Conservation (phyloP, 2,113 vertebrate genomes). For the Promerops cafer region DNA sequence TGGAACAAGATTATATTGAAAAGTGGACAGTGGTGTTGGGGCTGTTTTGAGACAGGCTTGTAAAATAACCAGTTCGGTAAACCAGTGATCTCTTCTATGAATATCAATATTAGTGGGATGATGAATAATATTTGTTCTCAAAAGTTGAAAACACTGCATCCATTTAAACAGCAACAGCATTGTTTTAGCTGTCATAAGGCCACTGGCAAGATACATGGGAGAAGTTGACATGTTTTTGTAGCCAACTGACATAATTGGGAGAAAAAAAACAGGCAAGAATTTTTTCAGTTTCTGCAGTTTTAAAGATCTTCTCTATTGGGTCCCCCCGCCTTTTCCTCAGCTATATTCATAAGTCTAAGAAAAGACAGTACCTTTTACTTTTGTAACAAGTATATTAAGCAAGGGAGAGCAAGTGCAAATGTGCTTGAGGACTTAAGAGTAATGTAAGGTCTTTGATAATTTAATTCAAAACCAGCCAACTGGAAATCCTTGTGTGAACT, state of each 20-base stretch:
- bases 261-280: background rate
- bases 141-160: background rate
- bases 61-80: background rate
- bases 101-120: background rate
- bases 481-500: background rate
- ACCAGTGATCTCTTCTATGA: background rate
- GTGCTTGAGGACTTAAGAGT: background rate
- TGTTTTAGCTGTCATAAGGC: conserved; percentile 11
- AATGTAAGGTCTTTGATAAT: background rate
- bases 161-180: background rate
- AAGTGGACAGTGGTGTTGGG: background rate
- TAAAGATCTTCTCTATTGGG: background rate
- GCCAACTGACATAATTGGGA: background rate
- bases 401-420: background rate
- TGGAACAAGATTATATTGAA: background rate
- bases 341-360: background rate
- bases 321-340: background rate
- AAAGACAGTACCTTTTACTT: background rate
- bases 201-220: background rate
- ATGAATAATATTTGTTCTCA: background rate
- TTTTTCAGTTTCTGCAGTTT: background rate
- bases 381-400: background rate
- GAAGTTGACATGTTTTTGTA: conserved; percentile 29
- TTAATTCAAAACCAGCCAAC: background rate
- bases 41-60: background rate